Conservation (phyloP, 2,888 invertebrate genomes). For the Pandemis cinnamomeana region DNA sequence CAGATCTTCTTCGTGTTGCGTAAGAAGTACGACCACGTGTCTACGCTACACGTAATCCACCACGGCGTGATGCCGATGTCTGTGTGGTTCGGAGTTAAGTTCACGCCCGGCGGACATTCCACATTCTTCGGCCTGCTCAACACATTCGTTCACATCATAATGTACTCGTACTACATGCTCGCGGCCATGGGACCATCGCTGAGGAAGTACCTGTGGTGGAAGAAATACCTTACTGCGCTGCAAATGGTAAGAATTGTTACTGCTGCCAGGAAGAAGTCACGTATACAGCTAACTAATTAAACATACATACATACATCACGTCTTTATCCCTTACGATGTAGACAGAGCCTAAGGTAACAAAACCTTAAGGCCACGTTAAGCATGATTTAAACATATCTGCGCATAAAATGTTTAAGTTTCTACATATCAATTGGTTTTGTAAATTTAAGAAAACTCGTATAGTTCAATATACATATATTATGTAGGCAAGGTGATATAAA, state of each 20-base stretch:
- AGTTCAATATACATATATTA: no score
- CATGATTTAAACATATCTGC: no score
- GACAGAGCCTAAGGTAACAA: no score
- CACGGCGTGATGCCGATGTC: conserved; percentile 99
- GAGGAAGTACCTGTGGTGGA: conserved; percentile 97
- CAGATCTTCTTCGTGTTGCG: conserved; percentile 97
- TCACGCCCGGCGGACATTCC: conserved; percentile 98
- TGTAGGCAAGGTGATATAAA: no score
- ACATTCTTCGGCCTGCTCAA: conserved; percentile 98
- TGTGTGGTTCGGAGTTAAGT: conserved; percentile 98
- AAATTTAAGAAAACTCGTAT: no score
- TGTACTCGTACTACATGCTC: conserved; percentile 97
- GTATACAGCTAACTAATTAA: no score
- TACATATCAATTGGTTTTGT: no score
- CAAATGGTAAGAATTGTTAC: conserved; percentile 89
- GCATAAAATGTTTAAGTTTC: no score
- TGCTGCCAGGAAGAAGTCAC: no score
- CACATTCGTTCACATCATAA: conserved; percentile 98
- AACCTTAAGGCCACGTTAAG: no score
- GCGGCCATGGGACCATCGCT: conserved; percentile 95
- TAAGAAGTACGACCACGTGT: conserved; percentile 97
- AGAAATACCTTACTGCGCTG: conserved; percentile 95
- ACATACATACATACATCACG: no score
- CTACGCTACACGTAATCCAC: conserved; percentile 97
- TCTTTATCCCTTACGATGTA: no score